Evolutionary conservation across 1,140 invertebrate genomes (phyloP), one percentile per base, ranked within the genome.

Genomic region (Rhyzopertha dominica): DNA sequence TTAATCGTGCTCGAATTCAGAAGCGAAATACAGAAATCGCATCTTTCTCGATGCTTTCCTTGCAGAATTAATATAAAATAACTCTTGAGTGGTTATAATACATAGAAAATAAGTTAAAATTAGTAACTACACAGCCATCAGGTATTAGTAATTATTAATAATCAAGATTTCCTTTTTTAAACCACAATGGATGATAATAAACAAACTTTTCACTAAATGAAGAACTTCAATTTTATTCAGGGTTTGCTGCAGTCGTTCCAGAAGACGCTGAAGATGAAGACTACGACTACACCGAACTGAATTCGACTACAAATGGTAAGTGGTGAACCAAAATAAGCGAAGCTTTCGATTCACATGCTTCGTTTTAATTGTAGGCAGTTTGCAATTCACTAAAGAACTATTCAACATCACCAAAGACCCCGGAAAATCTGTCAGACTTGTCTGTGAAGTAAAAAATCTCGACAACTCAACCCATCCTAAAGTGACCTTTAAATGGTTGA

Each of bases 401-500:
- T 65, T 59, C 12, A 87, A 87, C 56, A 52, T 79, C 10, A 83
- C 81, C 2, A 74, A 74, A 49, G 77, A 80, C 47, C 66, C 72
- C 8, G 82, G 82, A 2, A 75, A 78, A 17, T 69, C 65, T 2
- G 74, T 81, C 2, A 73, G 75, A 42, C 69, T 87, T 49, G 61
- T 72, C 25, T 87, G 85, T 59, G 82, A 85, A 58, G 82, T 82
- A 5, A 56, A 63, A 42, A 60, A 58, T 43, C 35, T 56, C 12
- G 59, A 65, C 24, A 10, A 36, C 1, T 57, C 61, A 29, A 44
- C 47, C 17, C 51, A 53, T 2, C 47, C 34, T 5, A 71, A 70
- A 24, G 76, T 81, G n/a, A 72, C 69, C 37, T 76, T 87, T 48
- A 66, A 62, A 13, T 89, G 85, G 85, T 78, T 70, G 52, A 81